phyloP scores from a whole-genome alignment of 2,888 invertebrate species.

The Philaethria dido region DNA sequence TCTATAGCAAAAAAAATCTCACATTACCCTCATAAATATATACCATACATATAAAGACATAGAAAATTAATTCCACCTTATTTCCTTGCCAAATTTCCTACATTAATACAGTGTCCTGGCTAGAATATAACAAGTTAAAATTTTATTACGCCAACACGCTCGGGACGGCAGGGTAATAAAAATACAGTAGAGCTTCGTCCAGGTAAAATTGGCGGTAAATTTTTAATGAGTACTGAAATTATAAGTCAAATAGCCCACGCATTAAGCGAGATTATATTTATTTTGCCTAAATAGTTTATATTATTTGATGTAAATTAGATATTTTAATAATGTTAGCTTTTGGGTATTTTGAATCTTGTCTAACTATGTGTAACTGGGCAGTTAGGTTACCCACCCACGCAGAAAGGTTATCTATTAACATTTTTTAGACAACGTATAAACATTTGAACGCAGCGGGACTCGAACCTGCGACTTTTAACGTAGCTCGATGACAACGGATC shows the following conservation, averaged over 20 bases:
- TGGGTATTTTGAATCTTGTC: background rate
- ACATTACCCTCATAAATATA: too few relatives aligned
- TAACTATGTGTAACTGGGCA: background rate
- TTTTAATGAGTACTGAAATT: slow-evolving; percentile 42
- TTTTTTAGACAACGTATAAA: too few relatives aligned
- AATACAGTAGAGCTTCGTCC: slow-evolving; percentile 40
- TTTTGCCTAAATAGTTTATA: slow-evolving; percentile 8
- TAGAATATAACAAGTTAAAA: slow-evolving; percentile 44
- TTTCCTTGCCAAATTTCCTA: slow-evolving; percentile 26
- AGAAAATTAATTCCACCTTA: slow-evolving; percentile 20
- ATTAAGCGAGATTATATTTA: slow-evolving; percentile 20
- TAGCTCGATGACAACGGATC: too few relatives aligned
- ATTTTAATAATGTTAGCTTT: background rate
- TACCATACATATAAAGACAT: background rate
- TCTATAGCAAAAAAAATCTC: too few relatives aligned
- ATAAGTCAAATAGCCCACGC: slow-evolving; percentile 30
- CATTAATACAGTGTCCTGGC: slow-evolving; percentile 41
- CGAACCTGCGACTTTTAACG: too few relatives aligned
- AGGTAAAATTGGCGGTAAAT: slow-evolving; percentile 47
- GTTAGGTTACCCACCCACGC: too few relatives aligned
- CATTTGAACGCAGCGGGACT: too few relatives aligned
- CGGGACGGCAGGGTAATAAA: slow-evolving; percentile 42
- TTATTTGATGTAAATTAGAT: background rate
- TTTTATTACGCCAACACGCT: slow-evolving; percentile 42
- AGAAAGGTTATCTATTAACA: too few relatives aligned